Evolutionary conservation across 2,888 invertebrate genomes (phyloP).

Genomic region (Choristoneura rosaceana): DNA sequence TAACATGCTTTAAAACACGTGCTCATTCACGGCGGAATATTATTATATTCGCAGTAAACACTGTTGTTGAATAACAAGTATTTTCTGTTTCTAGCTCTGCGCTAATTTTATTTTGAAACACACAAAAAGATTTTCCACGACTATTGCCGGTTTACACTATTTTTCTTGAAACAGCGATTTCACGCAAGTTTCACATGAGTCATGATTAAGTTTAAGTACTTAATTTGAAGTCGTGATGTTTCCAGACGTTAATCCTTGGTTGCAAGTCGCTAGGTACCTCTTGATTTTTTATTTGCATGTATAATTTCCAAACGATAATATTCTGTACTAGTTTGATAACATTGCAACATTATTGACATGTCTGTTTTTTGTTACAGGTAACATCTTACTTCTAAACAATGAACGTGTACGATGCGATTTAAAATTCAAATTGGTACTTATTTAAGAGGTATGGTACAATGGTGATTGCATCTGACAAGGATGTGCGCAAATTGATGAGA

Average conservation of each 20-base stretch:
- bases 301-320: background rate
- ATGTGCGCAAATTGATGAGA: conserved; percentile 13
- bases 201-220: too few relatives aligned
- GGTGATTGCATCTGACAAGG: conserved; percentile 3
- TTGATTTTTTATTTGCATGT: background rate
- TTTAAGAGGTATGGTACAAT: conserved; percentile 23
- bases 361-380: conserved; percentile 41
- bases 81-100: too few relatives aligned
- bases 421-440: conserved; percentile 28
- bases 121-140: too few relatives aligned
- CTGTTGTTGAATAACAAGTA: too few relatives aligned
- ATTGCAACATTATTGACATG: conserved; percentile 36
- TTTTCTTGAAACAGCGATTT: too few relatives aligned
- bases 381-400: conserved; percentile 30
- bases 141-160: too few relatives aligned
- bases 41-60: too few relatives aligned
- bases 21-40: background rate
- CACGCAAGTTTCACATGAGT: too few relatives aligned
- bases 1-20: background rate
- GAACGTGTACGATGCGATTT: conserved; percentile 28
- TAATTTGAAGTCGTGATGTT: too few relatives aligned
- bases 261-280: background rate
- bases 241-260: too few relatives aligned
- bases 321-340: background rate
- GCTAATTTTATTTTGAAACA: too few relatives aligned